Conservation (phyloP, 2,797 vertebrate species). For the Discoglossus pictus region DNA sequence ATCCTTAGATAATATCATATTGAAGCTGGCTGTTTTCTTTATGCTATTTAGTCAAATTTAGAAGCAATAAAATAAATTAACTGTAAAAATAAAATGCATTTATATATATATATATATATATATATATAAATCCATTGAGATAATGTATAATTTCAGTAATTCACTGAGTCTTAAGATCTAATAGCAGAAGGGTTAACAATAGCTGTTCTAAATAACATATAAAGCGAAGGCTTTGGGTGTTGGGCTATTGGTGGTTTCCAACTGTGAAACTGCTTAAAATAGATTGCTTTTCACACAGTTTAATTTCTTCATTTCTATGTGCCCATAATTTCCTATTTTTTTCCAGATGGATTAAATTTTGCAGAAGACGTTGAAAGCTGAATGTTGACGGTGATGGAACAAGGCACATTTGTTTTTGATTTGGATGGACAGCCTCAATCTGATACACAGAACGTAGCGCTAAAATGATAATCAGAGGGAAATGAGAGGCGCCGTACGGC, state of each 20-base stretch:
- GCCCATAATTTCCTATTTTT: conserved; percentile 16
- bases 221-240: conserved; percentile 1
- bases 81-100: too few species aligned
- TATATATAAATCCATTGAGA: too few species aligned
- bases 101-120: too few species aligned
- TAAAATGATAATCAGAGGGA: conserved; percentile 12
- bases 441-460: conserved; percentile 5
- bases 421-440: conserved; percentile 19
- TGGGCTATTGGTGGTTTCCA: neutral
- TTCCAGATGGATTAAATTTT: conserved; percentile 23
- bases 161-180: too few species aligned
- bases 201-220: neutral
- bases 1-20: too few species aligned
- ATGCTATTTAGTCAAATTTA: too few species aligned
- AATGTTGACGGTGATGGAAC: conserved; percentile 2
- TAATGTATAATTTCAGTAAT: too few species aligned
- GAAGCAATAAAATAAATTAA: too few species aligned
- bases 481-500: neutral
- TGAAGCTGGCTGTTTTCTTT: too few species aligned
- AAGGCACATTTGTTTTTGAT: conserved; percentile 19
- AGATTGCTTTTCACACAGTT: conserved; percentile 24
- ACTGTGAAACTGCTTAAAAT: conserved; percentile 13
- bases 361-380: neutral
- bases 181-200: neutral
- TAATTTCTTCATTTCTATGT: conserved; percentile 18